Percentiles rank a stretch among this genome's conserved stretches.
Evolutionary conservation across 1,140 invertebrate species (phyloP).

Genomic region (Frieseomelitta varia): DNA sequence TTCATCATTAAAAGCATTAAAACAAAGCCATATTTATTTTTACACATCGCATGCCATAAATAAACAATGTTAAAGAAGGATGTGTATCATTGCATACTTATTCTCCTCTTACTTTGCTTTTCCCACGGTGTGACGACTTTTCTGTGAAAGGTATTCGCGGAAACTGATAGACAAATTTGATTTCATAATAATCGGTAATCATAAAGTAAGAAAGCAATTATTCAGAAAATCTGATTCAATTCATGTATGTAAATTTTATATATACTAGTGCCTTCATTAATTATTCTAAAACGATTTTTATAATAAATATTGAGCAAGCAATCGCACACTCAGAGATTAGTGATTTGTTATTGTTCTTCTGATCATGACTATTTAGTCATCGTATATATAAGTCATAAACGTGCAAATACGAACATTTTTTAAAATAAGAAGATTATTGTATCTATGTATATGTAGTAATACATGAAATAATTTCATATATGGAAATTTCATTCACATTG

Average conservation of each 20-base stretch:
- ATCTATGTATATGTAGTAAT: too few relatives aligned
- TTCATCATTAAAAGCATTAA: background rate
- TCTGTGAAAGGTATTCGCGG: background rate
- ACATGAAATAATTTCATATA: too few relatives aligned
- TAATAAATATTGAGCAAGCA: background rate
- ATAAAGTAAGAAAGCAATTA: slow-evolving; percentile 40
- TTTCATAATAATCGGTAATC: slow-evolving; percentile 72
- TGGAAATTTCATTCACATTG: too few relatives aligned
- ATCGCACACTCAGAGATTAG: background rate
- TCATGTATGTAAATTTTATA: slow-evolving; percentile 15
- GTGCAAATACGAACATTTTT: too few relatives aligned
- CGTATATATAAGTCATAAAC: too few relatives aligned
- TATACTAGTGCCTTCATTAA: background rate
- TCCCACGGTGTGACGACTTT: slow-evolving; percentile 3
- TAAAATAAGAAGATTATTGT: background rate
- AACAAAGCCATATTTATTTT: background rate
- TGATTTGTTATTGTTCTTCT: background rate
- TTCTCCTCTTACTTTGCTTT: slow-evolving; percentile 3
- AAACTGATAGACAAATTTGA: slow-evolving; percentile 77
- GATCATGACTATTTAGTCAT: background rate
- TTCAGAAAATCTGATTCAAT: slow-evolving; percentile 78
- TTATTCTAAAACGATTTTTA: background rate
- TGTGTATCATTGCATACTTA: background rate
- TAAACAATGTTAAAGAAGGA: background rate
- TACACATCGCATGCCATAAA: background rate